Percentiles rank a stretch among this genome's conserved stretches.
Evolutionary conservation across 1,140 invertebrate genomes (phyloP).

Genomic region (Brachionus asplanchnoidis): DNA sequence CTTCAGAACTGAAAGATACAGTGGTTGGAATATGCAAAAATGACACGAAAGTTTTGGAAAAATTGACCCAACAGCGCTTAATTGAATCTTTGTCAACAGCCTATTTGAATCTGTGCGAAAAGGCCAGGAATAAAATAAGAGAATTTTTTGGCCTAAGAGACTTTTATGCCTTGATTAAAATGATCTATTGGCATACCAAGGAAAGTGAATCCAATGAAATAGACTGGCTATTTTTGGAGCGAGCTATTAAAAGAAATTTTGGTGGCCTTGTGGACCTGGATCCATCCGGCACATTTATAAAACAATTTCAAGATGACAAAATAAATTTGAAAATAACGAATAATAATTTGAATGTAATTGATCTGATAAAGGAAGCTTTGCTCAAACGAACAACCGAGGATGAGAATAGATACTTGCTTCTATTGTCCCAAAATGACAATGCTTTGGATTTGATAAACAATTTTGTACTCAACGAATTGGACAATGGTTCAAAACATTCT

Average conservation of each 20-base stretch:
- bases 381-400: constrained; percentile 18
- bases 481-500: constrained; percentile 11
- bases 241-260: constrained; percentile 49
- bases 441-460: constrained; percentile 35
- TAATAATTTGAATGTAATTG: constrained; percentile 42
- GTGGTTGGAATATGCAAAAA: constrained; percentile 49
- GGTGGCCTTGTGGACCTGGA: constrained; percentile 46
- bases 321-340: neutral
- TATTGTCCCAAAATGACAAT: constrained; percentile 27
- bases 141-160: constrained; percentile 56
- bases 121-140: constrained; percentile 44
- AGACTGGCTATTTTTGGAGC: constrained; percentile 46
- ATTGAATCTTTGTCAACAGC: constrained; percentile 45
- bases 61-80: constrained; percentile 42
- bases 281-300: constrained; percentile 46
- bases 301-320: constrained; percentile 5
- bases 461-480: constrained; percentile 12
- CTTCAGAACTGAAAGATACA: constrained; percentile 47
- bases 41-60: constrained; percentile 41
- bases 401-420: constrained; percentile 43
- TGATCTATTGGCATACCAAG: constrained; percentile 47
- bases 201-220: constrained; percentile 41
- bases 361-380: constrained; percentile 21
- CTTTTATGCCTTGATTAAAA: constrained; percentile 55
- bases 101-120: constrained; percentile 47